Evolutionary conservation across 53 echinoderm and acorn worm genomes (phyloP).

Genomic region (Hippasteria phrygiana): DNA sequence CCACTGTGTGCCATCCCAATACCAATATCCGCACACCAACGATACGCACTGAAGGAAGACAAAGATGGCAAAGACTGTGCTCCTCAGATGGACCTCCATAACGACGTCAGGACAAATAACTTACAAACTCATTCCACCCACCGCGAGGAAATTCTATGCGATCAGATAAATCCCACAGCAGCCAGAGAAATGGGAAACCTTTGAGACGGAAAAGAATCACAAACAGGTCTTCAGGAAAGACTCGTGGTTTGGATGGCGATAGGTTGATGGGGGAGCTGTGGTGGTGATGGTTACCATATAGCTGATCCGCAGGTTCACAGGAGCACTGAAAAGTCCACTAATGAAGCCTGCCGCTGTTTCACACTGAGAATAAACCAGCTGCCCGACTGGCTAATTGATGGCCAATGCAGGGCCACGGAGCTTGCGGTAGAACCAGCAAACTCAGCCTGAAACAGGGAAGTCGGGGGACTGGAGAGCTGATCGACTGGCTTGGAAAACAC

Average conservation of each 20-base stretch:
- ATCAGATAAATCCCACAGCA: background rate
- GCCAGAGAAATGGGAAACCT: background rate
- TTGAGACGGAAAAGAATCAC: background rate
- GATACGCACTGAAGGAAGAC: constrained; percentile 23
- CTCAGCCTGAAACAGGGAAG: background rate
- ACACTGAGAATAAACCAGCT: constrained; percentile 11
- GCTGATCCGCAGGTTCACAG: no score
- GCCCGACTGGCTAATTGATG: constrained; percentile 46
- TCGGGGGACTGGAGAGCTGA: background rate
- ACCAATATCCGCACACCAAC: constrained; percentile 56
- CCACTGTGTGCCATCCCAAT: constrained; percentile 61
- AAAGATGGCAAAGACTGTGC: background rate
- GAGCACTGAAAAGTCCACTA: background rate
- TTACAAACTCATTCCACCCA: background rate
- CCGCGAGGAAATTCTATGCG: no score
- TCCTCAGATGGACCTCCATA: background rate
- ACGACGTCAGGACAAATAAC: background rate
- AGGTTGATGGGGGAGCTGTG: background rate
- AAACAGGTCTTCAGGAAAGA: constrained; percentile 1
- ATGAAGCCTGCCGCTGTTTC: constrained; percentile 35
- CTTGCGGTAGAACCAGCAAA: background rate
- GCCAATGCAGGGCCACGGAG: background rate
- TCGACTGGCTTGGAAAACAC: constrained; percentile 17
- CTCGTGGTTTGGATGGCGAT: background rate
- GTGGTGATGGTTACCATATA: background rate